Evolutionary conservation across 2,888 invertebrate genomes (phyloP).

Genomic region (Hirtodrosophila histrioides): DNA sequence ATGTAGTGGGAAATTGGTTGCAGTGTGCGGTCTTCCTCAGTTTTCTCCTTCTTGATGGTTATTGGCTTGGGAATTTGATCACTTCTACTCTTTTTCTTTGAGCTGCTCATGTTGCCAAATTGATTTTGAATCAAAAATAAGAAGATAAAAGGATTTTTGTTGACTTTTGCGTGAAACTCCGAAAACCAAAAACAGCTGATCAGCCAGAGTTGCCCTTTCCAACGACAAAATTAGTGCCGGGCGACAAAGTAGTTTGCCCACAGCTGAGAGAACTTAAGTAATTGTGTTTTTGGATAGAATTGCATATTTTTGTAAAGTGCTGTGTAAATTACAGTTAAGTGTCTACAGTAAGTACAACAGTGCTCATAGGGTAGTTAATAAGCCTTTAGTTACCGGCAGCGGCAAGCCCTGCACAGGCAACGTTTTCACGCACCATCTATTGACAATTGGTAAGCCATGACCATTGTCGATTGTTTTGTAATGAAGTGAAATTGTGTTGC

Average conservation of each 20-base stretch:
- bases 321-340: neutral
- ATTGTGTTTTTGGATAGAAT: constrained; percentile 13
- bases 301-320: constrained; percentile 4
- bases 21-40: constrained; percentile 85
- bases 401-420: no score
- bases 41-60: constrained; percentile 81
- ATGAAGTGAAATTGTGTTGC: neutral
- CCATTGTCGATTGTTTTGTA: neutral
- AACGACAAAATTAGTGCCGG: neutral
- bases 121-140: neutral
- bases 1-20: constrained; percentile 86
- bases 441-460: constrained; percentile 3
- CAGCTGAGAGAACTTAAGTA: neutral
- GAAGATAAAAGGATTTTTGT: constrained; percentile 9
- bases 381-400: neutral
- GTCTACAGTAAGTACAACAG: constrained; percentile 32
- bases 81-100: constrained; percentile 71
- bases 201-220: constrained; percentile 33
- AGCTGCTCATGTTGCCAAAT: constrained; percentile 68
- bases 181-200: constrained; percentile 48
- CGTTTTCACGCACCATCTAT: neutral
- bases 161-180: constrained; percentile 16
- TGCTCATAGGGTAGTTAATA: neutral
- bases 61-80: constrained; percentile 82
- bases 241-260: constrained; percentile 8